Evolutionary conservation across 2,888 invertebrate species (phyloP), one percentile per base, ranked within the genome.

Genomic region (Tetrapedia diversipes): DNA sequence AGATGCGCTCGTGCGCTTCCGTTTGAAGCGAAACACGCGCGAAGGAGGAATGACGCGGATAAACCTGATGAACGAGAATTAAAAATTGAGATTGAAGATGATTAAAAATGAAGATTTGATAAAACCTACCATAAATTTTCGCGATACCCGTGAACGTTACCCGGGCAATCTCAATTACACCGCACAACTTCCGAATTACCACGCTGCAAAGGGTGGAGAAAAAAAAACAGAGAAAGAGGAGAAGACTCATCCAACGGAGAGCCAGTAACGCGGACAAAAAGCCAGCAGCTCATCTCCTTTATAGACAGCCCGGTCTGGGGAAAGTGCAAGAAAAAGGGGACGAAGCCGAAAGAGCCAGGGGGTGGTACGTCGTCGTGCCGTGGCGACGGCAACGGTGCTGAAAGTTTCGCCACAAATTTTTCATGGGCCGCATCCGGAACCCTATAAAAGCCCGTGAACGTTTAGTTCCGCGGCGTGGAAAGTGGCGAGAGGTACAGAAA

Each of bases 351-450:
- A 22, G 61, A 16, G 16, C 24, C 19, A 10, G 53, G 10, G 11
- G 32, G 0, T 14, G 43, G 14, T n/a, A n/a, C n/a, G n/a, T n/a
- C n/a, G 14, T 22, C 14, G 54, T 22, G 19, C 10, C 51, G 45
- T 41, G 68, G 54, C 32, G 65, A 64, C 60, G 29, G 59, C 43
- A 60, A 64, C 54, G 60, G 60, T 60, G 43, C 22, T 47, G 34
- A 79, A 83, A 83, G 68, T 83, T 77, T 81, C 75, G 49, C 59
- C 60, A 63, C 54, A 69, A 79, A 81, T 77, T 81, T 83, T 83
- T 81, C 75, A 75, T 80, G 56, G 63, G 66, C 66, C 45, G 53
- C 80, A 67, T 68, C 66, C 79, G 53, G 61, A 77, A 66, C 54
- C 60, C 60, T 54, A 63, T 83, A 69, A 83, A 81, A 79, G 73